A percentile compares a stretch with the other conserved stretches of the same genome.
Conservation (phyloP, 2,113 vertebrate genomes). For the Sigmodon hispidus region DNA sequence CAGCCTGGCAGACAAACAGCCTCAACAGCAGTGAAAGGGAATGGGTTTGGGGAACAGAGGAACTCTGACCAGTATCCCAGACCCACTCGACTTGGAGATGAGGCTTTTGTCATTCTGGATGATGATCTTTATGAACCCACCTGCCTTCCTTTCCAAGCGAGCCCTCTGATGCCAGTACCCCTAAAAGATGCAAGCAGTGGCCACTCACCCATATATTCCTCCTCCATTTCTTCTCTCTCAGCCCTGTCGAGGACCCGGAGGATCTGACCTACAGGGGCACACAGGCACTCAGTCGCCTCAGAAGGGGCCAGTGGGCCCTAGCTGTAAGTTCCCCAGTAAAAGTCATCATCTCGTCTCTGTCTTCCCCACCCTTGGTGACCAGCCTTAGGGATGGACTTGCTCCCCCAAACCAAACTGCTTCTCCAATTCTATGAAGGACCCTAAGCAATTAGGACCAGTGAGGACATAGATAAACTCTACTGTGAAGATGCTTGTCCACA, state of each 20-base stretch:
- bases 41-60: background rate
- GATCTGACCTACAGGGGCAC: conserved; percentile 57
- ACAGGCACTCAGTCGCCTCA: background rate
- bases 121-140: background rate
- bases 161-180: rapidly evolving
- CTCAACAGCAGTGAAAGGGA: no score
- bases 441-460: background rate
- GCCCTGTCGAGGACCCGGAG: background rate
- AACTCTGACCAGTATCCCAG: background rate
- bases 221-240: background rate
- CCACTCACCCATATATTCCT: background rate
- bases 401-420: background rate
- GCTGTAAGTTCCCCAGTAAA: background rate
- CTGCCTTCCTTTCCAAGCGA: background rate
- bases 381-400: background rate
- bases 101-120: background rate
- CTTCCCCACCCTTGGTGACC: background rate
- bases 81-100: background rate
- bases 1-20: rapidly evolving
- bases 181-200: rapidly evolving
- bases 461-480: background rate
- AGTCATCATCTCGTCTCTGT: background rate
- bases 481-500: background rate
- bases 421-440: background rate
- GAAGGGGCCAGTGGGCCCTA: background rate